Conservation (phyloP, 2,113 vertebrate genomes). For the Columba janthina region DNA sequence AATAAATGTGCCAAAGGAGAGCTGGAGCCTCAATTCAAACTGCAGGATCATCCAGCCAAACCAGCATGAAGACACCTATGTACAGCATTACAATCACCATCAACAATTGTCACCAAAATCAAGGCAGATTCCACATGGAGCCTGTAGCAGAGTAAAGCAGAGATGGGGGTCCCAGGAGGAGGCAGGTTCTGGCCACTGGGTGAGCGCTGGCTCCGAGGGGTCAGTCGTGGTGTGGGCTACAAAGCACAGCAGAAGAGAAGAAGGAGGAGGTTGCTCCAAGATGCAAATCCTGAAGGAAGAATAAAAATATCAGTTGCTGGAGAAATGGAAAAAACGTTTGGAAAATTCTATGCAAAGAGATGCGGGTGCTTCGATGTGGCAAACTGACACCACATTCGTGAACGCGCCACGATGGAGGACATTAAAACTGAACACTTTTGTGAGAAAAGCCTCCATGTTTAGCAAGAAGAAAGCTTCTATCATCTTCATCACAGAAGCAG, state of each 20-base stretch:
- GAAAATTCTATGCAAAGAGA: not conserved
- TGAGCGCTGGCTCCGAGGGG: accelerated
- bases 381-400: not conserved
- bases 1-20: not conserved
- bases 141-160: accelerated
- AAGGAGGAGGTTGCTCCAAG: not conserved
- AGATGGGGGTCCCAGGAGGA: not conserved
- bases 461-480: not conserved
- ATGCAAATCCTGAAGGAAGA: not conserved
- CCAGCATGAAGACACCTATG: not conserved
- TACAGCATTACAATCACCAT: not conserved
- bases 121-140: not conserved
- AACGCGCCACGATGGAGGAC: accelerated
- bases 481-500: not conserved
- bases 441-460: not conserved
- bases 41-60: not conserved
- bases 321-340: not conserved
- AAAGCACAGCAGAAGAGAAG: not conserved
- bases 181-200: not conserved
- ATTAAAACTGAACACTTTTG: not conserved
- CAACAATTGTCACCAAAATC: not conserved
- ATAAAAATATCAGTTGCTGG: not conserved
- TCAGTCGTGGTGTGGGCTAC: not conserved
- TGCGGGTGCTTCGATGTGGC: accelerated
- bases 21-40: not conserved